Conservation (phyloP, 2,888 invertebrate genomes). For the Eurytoma californica region DNA sequence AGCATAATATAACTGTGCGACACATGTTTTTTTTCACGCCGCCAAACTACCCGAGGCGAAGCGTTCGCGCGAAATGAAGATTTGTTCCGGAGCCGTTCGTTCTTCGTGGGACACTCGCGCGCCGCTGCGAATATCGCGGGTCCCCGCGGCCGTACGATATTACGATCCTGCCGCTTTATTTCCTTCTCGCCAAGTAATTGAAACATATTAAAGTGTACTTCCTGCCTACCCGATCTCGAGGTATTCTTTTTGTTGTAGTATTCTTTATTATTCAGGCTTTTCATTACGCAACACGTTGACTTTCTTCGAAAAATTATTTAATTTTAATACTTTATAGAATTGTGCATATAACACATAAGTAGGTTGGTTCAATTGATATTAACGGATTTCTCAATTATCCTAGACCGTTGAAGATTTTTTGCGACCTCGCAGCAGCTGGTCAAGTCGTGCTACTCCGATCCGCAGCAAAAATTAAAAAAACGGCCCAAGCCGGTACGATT, state of each 20-base stretch:
- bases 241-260: constrained; percentile 26
- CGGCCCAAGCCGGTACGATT: constrained; percentile 1
- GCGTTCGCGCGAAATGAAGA: constrained; percentile 67
- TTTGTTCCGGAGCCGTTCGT: constrained; percentile 65
- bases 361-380: no score
- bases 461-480: constrained; percentile 26
- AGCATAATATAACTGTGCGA: constrained; percentile 74
- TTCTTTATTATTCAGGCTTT: no score
- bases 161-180: constrained; percentile 55
- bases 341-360: no score
- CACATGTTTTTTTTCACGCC: constrained; percentile 43
- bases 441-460: constrained; percentile 28
- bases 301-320: no score
- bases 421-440: constrained; percentile 16
- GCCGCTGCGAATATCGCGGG: constrained; percentile 16
- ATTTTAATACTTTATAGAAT: no score
- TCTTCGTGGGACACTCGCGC: constrained; percentile 58
- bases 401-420: constrained; percentile 23
- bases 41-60: constrained; percentile 38
- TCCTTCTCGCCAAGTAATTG: not conserved
- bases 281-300: no score
- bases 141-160: constrained; percentile 52
- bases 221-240: constrained; percentile 2
- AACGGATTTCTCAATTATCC: no score
- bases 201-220: no score